A percentile compares a stretch with the other conserved stretches of the same genome.
These are phyloP conservation scores for Gracilinanus agilis DNA, from an alignment of 2,113 vertebrate species.

Conservation along the genomic window DNA sequence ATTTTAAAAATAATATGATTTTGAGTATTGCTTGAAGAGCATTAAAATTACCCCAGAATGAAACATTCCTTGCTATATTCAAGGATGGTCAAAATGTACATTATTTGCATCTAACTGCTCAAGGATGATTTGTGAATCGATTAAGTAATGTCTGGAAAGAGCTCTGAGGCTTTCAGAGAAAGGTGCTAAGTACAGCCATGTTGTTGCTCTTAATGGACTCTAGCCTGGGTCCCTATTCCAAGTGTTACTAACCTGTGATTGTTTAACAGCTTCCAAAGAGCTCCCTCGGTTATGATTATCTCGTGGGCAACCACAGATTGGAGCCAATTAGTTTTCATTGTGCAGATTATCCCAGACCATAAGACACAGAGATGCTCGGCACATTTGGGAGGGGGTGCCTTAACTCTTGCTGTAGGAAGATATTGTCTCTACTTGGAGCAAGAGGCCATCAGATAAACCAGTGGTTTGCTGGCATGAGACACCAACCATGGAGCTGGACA, in stretches of 20 bases:
- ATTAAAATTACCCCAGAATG: not conserved
- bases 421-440: not conserved
- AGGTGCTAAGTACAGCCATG: not conserved
- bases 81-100: not conserved
- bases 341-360: conserved; percentile 42
- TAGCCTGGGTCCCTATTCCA: not conserved
- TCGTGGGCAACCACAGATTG: not conserved
- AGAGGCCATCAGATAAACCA: too few species aligned
- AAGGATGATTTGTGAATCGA: conserved; percentile 1
- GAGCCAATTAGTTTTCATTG: conserved; percentile 4
- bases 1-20: not conserved
- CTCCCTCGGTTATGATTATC: conserved; percentile 7
- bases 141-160: conserved; percentile 20
- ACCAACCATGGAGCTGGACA: too few species aligned
- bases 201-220: conserved; percentile 1
- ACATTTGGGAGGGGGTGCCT: not conserved
- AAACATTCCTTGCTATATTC: not conserved
- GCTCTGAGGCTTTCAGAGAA: not conserved
- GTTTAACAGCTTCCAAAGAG: not conserved
- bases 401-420: conserved; percentile 28
- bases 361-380: conserved; percentile 40
- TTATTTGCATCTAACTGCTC: not conserved
- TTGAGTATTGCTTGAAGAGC: not conserved
- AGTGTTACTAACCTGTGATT: conserved; percentile 3
- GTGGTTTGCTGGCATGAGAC: not conserved